phyloP scores from a whole-genome alignment of 2,888 invertebrate genomes.

The Limenitis camilla region DNA sequence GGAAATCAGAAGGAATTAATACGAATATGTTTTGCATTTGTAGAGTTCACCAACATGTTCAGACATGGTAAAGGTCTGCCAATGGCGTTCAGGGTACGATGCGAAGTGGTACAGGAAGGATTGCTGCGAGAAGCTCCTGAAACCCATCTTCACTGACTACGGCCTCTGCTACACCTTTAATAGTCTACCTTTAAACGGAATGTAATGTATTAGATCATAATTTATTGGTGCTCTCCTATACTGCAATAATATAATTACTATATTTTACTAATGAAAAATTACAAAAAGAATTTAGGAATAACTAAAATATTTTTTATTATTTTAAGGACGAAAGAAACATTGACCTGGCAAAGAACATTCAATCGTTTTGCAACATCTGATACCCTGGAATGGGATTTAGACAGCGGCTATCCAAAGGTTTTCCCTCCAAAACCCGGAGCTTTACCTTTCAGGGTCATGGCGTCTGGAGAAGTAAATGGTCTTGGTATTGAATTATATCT shows the following conservation, averaged over 20 bases:
- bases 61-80: slow-evolving; percentile 59
- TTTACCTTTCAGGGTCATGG: slow-evolving; percentile 52
- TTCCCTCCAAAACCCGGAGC: slow-evolving; percentile 48
- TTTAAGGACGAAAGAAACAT: slow-evolving; percentile 51
- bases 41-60: slow-evolving; percentile 58
- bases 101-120: slow-evolving; percentile 45
- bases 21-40: neutral
- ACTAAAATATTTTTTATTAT: neutral
- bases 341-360: slow-evolving; percentile 51
- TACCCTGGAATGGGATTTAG: slow-evolving; percentile 49
- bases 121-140: slow-evolving; percentile 55
- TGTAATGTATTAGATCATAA: slow-evolving; percentile 35
- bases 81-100: slow-evolving; percentile 51
- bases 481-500: slow-evolving; percentile 58
- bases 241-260: too few relatives aligned
- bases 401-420: slow-evolving; percentile 55
- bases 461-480: slow-evolving; percentile 59
- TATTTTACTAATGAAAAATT: neutral
- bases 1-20: too few relatives aligned
- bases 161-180: slow-evolving; percentile 66
- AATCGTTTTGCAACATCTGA: slow-evolving; percentile 32
- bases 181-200: slow-evolving; percentile 58
- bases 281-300: neutral
- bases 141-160: slow-evolving; percentile 59
- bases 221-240: too few relatives aligned